A percentile compares a stretch with the other conserved stretches of the same genome.
Conservation (phyloP, 2,797 vertebrate species). For the Malacoraja senta region DNA sequence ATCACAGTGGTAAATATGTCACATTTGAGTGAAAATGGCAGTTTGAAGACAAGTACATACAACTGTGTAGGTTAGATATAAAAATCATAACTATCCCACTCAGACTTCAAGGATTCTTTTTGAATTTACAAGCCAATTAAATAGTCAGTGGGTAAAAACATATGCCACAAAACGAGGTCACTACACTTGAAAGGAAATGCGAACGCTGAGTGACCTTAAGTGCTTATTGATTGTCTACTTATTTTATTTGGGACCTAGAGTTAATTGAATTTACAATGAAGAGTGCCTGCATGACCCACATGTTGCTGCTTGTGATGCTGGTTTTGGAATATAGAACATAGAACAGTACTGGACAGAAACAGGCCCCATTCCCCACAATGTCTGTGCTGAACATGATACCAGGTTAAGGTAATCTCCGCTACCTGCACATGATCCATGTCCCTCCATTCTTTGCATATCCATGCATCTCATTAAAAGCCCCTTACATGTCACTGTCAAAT, state of each 20-base stretch:
- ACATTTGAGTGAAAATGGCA: neutral
- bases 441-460: too few relatives aligned
- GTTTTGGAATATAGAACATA: too few relatives aligned
- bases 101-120: neutral
- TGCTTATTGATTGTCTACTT: neutral
- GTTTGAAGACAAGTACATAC: neutral
- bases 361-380: too few relatives aligned
- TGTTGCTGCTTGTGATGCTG: neutral
- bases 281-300: neutral
- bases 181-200: neutral
- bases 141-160: neutral
- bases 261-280: neutral
- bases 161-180: neutral
- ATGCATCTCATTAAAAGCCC: too few relatives aligned
- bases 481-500: too few relatives aligned
- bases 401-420: too few relatives aligned
- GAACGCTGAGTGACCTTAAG: neutral
- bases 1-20: neutral
- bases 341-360: too few relatives aligned
- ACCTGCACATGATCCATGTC: too few relatives aligned
- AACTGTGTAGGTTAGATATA: neutral
- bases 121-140: neutral
- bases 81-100: neutral
- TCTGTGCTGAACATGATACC: too few relatives aligned
- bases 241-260: neutral